Conservation (phyloP, 2,888 invertebrate species). For the Leptogaster cylindrica region DNA sequence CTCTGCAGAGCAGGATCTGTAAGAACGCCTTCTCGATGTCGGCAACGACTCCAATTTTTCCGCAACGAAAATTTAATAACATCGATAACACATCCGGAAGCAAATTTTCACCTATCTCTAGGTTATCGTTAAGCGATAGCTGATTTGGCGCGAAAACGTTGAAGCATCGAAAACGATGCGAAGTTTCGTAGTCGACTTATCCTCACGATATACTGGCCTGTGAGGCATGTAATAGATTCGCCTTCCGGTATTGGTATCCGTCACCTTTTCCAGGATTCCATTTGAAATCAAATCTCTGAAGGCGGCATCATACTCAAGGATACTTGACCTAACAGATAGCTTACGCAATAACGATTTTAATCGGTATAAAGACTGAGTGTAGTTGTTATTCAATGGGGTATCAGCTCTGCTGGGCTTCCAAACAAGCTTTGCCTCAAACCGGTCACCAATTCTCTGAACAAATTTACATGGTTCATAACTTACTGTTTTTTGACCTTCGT, state of each 20-base stretch:
- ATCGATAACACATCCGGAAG: not conserved
- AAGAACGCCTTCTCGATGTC: no score
- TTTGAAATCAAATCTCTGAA: not conserved
- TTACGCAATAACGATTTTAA: not conserved
- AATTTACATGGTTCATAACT: not conserved
- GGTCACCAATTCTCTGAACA: not conserved
- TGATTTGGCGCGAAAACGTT: not conserved
- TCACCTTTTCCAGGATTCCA: not conserved
- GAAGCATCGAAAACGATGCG: not conserved
- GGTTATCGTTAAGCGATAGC: not conserved
- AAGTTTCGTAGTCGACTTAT: no score
- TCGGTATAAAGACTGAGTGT: no score
- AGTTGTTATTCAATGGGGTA: no score
- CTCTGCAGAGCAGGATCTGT: no score
- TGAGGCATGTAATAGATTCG: no score
- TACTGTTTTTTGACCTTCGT: not conserved
- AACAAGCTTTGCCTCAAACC: not conserved
- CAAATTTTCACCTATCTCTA: slow-evolving; percentile 1
- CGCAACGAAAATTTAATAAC: not conserved
- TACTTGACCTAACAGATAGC: not conserved
- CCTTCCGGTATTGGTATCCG: no score
- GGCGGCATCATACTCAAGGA: not conserved
- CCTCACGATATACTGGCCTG: no score
- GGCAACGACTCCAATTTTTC: slow-evolving; percentile 3
- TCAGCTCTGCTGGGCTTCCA: no score